These are phyloP conservation scores for Chaetura pelagica DNA, from an alignment of 2,113 vertebrate species.

Conservation along the genomic window DNA sequence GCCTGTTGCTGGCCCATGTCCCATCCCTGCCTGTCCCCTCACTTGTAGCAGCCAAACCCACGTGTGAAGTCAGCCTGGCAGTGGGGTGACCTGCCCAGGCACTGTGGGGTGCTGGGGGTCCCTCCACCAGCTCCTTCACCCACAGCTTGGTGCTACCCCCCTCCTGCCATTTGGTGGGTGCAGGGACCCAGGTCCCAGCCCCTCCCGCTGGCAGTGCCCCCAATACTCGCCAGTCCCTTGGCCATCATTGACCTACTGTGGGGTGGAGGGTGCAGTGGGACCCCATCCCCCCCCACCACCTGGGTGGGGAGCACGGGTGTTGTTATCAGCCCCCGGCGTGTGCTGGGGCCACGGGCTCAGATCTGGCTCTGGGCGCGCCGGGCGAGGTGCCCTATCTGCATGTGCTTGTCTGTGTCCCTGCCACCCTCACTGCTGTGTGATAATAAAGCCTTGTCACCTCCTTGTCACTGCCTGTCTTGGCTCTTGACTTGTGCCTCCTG, in stretches of 20 bases:
- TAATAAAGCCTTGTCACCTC: constrained; percentile 55
- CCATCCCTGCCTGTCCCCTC: not conserved
- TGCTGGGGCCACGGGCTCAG: not conserved
- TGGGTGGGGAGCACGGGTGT: not conserved
- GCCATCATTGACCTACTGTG: not conserved
- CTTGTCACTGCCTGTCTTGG: not conserved
- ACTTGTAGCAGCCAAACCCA: not conserved
- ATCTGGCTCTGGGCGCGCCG: not conserved
- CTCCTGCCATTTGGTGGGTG: fast-evolving
- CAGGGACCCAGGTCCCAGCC: not conserved
- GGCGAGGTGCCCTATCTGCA: constrained; percentile 20
- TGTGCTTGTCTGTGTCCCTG: not conserved
- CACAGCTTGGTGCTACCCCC: not conserved
- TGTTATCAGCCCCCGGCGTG: not conserved
- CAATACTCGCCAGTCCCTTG: not conserved
- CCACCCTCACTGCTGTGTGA: not conserved
- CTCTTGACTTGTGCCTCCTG: not conserved
- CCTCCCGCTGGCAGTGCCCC: not conserved
- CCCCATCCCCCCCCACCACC: not conserved
- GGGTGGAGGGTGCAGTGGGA: not conserved
- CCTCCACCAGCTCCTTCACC: not conserved
- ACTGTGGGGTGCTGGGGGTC: fast-evolving
- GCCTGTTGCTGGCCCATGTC: not conserved
- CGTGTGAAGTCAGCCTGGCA: not conserved
- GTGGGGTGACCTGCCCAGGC: not conserved